Base-by-base conservation (phyloP, 2,797 vertebrate genomes). In the Jordanella pulchra region DNA sequence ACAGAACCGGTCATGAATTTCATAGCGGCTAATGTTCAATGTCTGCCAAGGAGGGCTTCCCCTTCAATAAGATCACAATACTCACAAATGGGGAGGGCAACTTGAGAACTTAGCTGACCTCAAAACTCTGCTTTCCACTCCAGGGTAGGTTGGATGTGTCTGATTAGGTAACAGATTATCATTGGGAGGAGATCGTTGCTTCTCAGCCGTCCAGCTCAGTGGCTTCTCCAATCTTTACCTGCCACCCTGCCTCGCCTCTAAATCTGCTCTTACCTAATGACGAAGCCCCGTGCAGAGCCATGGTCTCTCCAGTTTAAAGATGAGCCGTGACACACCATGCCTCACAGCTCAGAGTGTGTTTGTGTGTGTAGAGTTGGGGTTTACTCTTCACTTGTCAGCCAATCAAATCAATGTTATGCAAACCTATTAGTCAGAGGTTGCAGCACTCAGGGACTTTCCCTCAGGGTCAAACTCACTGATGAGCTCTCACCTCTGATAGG, bases 141-240 rank as follows among this genome's bases (percentile, higher is more conserved):
- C 47, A 39, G 72, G 21, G 23, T 61, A 86, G 82, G 65, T 79
- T 80, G 71, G 54, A 71, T 48, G 68, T 68, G 63, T 77, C 79
- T 53, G 44, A 75, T 94, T 95, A 93, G 86, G 87, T 93, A 94
- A 94, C 73, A 89, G 89, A 90, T 94, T 89, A 94, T 93, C 92
- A 89, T 80, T 27, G 50, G 78, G 82, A 87, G 77, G 76, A 81
- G 71, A 75, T 61, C 78, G 81, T 64, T 78, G 80, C 66, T 77
- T 69, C 75, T 91, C 75, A 73, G 35, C 73, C 72, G 72, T 74
- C 69, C 73, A 72, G 63, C 67, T 82, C 81, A 76, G 72, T 65
- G 65, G 70, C 75, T 78, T 77, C 84, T 76, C 51, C 84, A 60
- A 72, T 78, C 76, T 82, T 56, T 72, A 66, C 68, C 56, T 23